A percentile compares a stretch with the other conserved stretches of the same genome.
Evolutionary conservation across 2,113 vertebrate species (phyloP).

Genomic region (Numida meleagris): DNA sequence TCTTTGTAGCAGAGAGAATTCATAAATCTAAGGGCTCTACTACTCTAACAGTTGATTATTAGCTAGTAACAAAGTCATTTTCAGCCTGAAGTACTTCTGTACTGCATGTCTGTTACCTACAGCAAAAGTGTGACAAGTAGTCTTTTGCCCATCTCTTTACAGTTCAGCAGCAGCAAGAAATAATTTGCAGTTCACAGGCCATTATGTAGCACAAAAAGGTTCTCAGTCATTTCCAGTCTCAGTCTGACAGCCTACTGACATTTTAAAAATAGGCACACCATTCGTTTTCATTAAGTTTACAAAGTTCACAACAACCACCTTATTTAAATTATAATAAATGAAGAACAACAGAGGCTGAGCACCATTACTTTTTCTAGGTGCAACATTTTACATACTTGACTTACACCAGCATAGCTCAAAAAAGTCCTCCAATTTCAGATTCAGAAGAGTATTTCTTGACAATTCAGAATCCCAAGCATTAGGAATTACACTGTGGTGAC

Average conservation of each 20-base stretch:
- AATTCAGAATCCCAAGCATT: background rate
- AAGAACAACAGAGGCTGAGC: background rate
- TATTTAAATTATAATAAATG: background rate
- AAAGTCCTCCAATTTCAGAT: background rate
- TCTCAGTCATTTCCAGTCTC: background rate
- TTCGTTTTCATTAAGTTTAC: conserved; percentile 12
- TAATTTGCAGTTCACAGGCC: background rate
- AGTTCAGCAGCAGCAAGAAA: background rate
- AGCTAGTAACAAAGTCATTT: background rate
- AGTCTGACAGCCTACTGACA: background rate
- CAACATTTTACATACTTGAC: background rate
- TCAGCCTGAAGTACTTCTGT: background rate
- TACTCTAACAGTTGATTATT: background rate
- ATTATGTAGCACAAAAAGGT: background rate
- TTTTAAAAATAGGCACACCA: background rate
- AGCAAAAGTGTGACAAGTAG: background rate
- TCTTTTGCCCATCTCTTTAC: background rate
- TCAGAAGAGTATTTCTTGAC: background rate
- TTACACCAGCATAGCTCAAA: background rate
- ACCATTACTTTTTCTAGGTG: background rate
- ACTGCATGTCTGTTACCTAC: background rate
- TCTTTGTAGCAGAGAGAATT: background rate
- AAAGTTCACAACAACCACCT: background rate
- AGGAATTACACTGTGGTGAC: background rate
- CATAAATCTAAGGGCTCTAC: background rate